Percentiles rank a stretch among this genome's conserved stretches.
These are phyloP conservation scores for Odontesthes bonariensis DNA, from an alignment of 2,113 vertebrate species.

Conservation along the genomic window DNA sequence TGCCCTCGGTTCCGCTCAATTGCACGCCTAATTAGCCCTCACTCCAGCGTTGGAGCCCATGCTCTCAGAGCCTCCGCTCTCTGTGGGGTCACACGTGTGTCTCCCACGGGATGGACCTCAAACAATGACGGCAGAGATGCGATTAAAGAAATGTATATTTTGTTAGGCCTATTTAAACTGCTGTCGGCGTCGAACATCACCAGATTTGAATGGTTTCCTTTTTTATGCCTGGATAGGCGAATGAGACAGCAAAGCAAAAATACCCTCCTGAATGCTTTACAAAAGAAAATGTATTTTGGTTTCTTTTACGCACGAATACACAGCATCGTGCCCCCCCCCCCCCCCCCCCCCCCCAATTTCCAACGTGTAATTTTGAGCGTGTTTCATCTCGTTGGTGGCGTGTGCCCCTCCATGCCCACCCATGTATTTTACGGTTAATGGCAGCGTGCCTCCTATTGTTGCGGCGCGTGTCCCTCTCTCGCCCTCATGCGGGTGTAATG, in stretches of 20 bases:
- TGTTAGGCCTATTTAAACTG: conserved; percentile 15
- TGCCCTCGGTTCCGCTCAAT: conserved; percentile 69
- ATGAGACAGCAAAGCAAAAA: background rate
- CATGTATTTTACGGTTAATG: conserved; percentile 65
- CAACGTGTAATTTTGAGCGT: conserved; percentile 28
- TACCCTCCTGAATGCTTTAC: background rate
- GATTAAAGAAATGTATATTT: conserved; percentile 13
- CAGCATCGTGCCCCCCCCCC: background rate
- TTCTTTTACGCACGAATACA: conserved; percentile 26
- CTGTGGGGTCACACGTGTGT: conserved; percentile 36
- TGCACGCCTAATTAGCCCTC: conserved; percentile 69
- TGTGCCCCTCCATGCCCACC: conserved; percentile 65
- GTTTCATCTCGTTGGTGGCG: conserved; percentile 53
- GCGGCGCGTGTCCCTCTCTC: conserved; percentile 75
- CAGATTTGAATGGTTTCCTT: background rate
- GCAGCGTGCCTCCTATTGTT: conserved; percentile 78
- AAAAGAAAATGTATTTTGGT: no score
- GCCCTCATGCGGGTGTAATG: conserved; percentile 73
- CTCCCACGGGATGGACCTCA: conserved; percentile 31
- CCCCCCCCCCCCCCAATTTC: background rate
- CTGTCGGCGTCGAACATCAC: background rate
- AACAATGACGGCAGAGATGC: conserved; percentile 34
- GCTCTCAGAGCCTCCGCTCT: conserved; percentile 6
- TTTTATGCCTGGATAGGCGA: no score
- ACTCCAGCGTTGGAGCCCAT: conserved; percentile 23